Evolutionary conservation across 2,797 vertebrate genomes (phyloP).

Genomic region (Hipposideros larvatus): DNA sequence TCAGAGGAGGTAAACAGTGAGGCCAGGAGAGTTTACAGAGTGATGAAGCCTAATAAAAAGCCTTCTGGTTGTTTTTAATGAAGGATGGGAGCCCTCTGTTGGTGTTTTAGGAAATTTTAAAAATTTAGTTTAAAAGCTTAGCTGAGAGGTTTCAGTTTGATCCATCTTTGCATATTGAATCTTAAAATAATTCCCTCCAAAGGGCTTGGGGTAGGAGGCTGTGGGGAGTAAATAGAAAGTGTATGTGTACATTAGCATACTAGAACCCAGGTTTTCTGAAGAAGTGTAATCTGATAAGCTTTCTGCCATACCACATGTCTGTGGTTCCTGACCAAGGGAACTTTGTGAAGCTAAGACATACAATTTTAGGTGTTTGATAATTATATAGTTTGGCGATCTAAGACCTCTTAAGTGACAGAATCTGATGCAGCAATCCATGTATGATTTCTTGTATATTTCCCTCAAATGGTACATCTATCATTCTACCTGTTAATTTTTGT

Average conservation of each 20-base stretch:
- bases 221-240: background rate
- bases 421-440: background rate
- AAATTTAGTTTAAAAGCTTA: constrained; percentile 54
- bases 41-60: background rate
- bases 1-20: background rate
- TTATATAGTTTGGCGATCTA: constrained; percentile 28
- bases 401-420: constrained; percentile 10
- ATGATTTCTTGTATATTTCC: background rate
- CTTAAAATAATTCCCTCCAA: constrained; percentile 46
- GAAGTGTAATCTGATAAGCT: background rate
- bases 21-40: background rate
- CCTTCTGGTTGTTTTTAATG: constrained; percentile 25
- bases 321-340: constrained; percentile 3
- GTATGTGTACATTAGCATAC: background rate
- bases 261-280: background rate
- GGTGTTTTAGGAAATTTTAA: constrained; percentile 60
- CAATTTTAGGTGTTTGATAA: constrained; percentile 46
- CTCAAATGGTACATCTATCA: background rate
- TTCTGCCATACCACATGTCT: background rate
- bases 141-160: constrained; percentile 4
- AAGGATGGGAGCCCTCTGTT: constrained; percentile 69
- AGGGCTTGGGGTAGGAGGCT: background rate
- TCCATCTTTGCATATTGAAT: constrained; percentile 10
- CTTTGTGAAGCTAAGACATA: constrained; percentile 40
- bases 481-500: constrained; percentile 25